Evolutionary conservation across 1,140 invertebrate genomes (phyloP).

Genomic region (Ganaspis sp.): DNA sequence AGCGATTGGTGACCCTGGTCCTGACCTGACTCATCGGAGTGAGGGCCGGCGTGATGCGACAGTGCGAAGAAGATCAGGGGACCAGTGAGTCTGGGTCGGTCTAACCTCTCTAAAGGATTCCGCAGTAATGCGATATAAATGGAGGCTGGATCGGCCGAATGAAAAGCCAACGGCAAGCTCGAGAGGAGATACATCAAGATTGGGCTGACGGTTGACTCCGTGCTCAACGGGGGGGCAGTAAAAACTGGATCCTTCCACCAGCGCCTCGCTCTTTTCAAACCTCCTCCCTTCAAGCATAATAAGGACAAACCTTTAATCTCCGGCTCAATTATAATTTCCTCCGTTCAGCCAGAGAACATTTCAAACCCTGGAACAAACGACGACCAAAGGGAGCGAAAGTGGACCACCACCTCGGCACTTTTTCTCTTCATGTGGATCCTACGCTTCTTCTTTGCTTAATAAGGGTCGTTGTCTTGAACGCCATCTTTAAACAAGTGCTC

Average conservation of each 20-base stretch:
- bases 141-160: conserved; percentile 61
- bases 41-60: conserved; percentile 47
- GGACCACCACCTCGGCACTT: conserved; percentile 61
- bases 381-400: conserved; percentile 52
- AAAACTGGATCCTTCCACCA: conserved; percentile 70
- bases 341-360: conserved; percentile 46
- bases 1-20: conserved; percentile 55
- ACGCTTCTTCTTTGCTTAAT: conserved; percentile 20
- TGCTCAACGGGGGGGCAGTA: conserved; percentile 55
- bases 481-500: background rate
- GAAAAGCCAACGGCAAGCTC: conserved; percentile 65
- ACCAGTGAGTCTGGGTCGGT: conserved; percentile 57
- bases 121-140: conserved; percentile 68
- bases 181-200: conserved; percentile 72
- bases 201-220: conserved; percentile 68
- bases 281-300: conserved; percentile 64
- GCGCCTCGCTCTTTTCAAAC: conserved; percentile 53
- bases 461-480: conserved; percentile 28
- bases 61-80: conserved; percentile 53
- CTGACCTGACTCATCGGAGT: conserved; percentile 60
- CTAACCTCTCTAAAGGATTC: conserved; percentile 54
- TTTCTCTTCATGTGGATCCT: conserved; percentile 43
- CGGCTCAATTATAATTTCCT: conserved; percentile 70
- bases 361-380: conserved; percentile 49
- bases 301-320: conserved; percentile 72